Conservation (phyloP, 2,797 vertebrate species). For the Intellagama lesueurii region DNA sequence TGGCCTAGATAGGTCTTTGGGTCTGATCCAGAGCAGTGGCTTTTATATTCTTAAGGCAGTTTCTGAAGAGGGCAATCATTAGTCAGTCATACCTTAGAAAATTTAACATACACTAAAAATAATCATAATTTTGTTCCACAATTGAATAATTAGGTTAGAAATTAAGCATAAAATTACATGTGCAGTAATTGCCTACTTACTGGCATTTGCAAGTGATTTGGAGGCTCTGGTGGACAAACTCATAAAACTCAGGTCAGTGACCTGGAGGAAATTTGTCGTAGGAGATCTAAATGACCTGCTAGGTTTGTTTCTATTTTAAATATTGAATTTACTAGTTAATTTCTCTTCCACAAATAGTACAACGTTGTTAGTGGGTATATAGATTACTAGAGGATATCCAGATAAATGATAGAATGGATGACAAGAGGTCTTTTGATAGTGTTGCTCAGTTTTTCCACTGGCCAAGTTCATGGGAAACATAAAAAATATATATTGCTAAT, state of each 20-base stretch:
- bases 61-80: background rate
- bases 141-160: background rate
- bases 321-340: background rate
- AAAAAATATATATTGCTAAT: too few species aligned
- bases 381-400: background rate
- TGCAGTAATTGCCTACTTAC: background rate
- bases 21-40: background rate
- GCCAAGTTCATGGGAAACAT: background rate
- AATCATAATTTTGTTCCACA: accelerated
- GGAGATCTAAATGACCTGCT: background rate
- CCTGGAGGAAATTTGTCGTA: background rate
- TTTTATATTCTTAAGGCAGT: background rate
- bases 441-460: background rate
- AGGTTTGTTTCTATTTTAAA: background rate
- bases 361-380: background rate
- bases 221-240: background rate
- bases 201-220: background rate
- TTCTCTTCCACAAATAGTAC: background rate
- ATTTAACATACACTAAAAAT: background rate
- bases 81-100: background rate
- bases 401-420: background rate
- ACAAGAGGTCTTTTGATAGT: background rate
- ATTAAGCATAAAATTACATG: background rate
- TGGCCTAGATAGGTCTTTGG: background rate
- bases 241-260: background rate